Evolutionary conservation across 2,797 vertebrate genomes (phyloP), one percentile per base, ranked within the genome.

Genomic region (Bradypodion ventrale): DNA sequence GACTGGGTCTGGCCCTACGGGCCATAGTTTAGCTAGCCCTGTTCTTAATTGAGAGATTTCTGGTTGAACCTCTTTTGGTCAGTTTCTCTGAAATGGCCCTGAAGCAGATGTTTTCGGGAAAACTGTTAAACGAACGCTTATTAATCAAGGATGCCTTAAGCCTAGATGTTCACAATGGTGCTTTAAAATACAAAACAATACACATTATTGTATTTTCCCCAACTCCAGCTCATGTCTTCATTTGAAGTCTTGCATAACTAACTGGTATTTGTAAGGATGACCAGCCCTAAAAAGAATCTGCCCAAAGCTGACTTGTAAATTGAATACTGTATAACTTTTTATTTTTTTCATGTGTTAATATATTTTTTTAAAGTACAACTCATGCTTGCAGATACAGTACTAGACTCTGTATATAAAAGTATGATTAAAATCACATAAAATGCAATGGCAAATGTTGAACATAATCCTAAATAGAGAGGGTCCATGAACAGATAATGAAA

Each of bases 141-240:
- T 75, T 66, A 80, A 56, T 44, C 78, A 44, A 52, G 42, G 27
- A 42, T n/a, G 46, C 49, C 66, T 75, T 69, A 66, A 49, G 37
- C 52, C 52, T 68, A 42, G 44, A 42, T 68, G 63, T 37, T 59
- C 59, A 27, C 9, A 9, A 23, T n/a, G 10, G 23, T 19, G 21
- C 29, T 78, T 52, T 82, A 74, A 82, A 81, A 49, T 23, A 60
- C 68, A 81, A 70, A 82, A 74, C 80, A 74, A 29, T 74, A 60
- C 29, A 29, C 10, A 21, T 9, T 46, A 74, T 82, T 82, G 69
- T 74, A 44, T 12, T 27, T 7, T 12, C 6, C 46, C 32, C 1
- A 10, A 10, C 35, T 21, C 42, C 10, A 44, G 37, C 37, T 44
- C 46, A 40, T 63, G 3, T 49, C 7, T 27, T 19, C 7, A 44